A percentile compares a stretch with the other conserved stretches of the same genome.
Conservation (phyloP, 2,113 vertebrate genomes). For the Jaculus jaculus region DNA sequence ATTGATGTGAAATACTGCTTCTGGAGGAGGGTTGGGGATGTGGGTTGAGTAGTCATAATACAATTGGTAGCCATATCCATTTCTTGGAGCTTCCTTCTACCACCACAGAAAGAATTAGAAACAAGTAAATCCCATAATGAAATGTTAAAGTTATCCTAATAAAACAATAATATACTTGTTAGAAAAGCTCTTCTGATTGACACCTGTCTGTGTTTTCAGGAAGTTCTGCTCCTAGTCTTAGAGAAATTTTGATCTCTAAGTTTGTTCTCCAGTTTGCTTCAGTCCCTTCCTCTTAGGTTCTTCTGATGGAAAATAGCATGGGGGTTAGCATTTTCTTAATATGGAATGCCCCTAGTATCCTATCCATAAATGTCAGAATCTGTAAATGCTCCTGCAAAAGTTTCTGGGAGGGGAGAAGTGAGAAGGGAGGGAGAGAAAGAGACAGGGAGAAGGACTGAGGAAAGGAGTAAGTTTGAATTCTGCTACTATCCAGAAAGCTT, state of each 20-base stretch:
- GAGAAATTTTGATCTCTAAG: background rate
- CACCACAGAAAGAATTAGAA: background rate
- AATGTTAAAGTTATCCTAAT: background rate
- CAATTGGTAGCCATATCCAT: background rate
- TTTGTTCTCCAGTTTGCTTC: background rate
- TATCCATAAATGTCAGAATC: background rate
- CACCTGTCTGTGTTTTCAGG: background rate
- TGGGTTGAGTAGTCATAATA: background rate
- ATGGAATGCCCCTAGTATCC: background rate
- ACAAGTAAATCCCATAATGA: no score
- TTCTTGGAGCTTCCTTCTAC: background rate
- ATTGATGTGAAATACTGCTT: background rate
- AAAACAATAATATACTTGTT: background rate
- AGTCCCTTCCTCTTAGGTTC: background rate
- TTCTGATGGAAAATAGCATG: background rate
- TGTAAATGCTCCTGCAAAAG: background rate
- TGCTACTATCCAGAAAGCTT: background rate
- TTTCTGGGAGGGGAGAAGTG: background rate
- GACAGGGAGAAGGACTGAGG: background rate
- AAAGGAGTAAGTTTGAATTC: rapidly evolving
- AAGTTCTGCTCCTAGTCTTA: background rate
- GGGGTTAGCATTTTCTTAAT: background rate
- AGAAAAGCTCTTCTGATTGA: conserved; percentile 5
- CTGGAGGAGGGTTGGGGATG: background rate
- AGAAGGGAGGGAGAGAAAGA: background rate